These are phyloP conservation scores for Nymphalis c-album DNA, from an alignment of 2,888 invertebrate species.

Conservation along the genomic window DNA sequence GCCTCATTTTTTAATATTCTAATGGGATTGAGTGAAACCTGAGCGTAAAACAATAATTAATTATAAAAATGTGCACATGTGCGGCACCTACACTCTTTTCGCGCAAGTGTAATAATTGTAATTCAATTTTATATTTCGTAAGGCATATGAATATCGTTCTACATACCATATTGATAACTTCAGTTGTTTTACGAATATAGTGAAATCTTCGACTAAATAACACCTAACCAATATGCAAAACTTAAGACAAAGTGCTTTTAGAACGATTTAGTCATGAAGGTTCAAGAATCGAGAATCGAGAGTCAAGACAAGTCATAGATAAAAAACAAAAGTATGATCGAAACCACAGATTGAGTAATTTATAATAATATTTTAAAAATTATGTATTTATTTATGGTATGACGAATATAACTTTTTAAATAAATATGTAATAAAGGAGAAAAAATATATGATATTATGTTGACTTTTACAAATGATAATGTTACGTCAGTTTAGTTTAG, in stretches of 20 bases:
- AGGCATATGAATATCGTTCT: not conserved
- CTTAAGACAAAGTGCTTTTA: not conserved
- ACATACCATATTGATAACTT: constrained; percentile 32
- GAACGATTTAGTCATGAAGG: not conserved
- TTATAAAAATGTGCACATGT: constrained; percentile 37
- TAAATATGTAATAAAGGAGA: no score
- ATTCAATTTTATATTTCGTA: no score
- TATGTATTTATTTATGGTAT: no score
- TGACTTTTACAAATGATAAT: no score
- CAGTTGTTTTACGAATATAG: not conserved
- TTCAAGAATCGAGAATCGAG: not conserved
- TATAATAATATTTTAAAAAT: no score
- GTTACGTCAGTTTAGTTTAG: no score
- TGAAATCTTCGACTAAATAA: not conserved
- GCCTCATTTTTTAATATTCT: constrained; percentile 97
- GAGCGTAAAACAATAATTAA: constrained; percentile 39
- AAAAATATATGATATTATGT: no score
- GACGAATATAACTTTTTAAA: no score
- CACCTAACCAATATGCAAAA: constrained; percentile 8
- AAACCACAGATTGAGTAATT: not conserved
- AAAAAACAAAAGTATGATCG: constrained; percentile 7
- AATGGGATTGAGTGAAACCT: constrained; percentile 95
- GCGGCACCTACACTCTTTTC: constrained; percentile 21
- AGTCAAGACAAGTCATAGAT: constrained; percentile 2
- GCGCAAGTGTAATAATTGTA: no score